These are phyloP conservation scores for Hypanus sabinus DNA, from an alignment of 2,113 vertebrate genomes.

Conservation along the genomic window DNA sequence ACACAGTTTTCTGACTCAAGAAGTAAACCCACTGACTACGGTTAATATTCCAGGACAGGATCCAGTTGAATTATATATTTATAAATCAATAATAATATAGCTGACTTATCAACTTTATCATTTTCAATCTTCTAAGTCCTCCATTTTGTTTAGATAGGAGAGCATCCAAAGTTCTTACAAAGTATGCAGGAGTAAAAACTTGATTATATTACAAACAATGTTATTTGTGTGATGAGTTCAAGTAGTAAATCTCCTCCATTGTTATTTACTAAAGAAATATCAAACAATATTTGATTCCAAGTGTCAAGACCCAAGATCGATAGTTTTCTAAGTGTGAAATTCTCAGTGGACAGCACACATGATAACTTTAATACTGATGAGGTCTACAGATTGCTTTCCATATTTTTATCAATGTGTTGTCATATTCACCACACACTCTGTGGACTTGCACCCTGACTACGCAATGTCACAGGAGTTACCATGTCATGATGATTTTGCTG, in stretches of 20 bases:
- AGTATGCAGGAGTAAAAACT: neutral
- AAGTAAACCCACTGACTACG: no score
- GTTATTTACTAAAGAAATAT: neutral
- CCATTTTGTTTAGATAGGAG: neutral
- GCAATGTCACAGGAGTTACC: no score
- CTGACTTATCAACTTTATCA: neutral
- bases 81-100: neutral
- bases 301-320: neutral
- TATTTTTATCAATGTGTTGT: neutral
- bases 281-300: neutral
- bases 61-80: no score
- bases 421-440: neutral
- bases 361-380: neutral
- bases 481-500: no score
- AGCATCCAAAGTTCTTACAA: constrained; percentile 4
- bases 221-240: neutral
- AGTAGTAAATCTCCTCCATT: neutral
- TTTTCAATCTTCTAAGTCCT: neutral
- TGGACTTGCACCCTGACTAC: neutral
- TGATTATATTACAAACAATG: no score
- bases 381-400: neutral
- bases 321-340: neutral
- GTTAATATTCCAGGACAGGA: neutral
- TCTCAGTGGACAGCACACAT: neutral
- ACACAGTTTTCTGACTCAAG: no score